phyloP scores from a whole-genome alignment of 2,888 invertebrate species.

The Heliconius erato region DNA sequence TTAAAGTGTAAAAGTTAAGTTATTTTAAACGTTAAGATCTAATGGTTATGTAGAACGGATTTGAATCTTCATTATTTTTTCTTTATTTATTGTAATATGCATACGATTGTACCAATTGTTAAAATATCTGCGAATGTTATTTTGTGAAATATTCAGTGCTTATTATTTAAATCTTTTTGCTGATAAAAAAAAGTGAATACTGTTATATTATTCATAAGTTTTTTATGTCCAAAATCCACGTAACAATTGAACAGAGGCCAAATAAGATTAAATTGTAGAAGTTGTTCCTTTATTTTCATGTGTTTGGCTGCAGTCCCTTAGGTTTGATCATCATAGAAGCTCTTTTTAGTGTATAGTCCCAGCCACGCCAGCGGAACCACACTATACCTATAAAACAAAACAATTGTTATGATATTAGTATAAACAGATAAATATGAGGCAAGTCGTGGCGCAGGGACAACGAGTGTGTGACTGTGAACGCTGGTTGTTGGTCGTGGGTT shows the following conservation, averaged over 20 bases:
- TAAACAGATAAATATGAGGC: too few relatives aligned
- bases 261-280: constrained; percentile 54
- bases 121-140: background rate
- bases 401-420: background rate
- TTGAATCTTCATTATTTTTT: background rate
- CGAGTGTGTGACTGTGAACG: too few relatives aligned
- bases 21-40: background rate
- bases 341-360: constrained; percentile 96
- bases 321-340: constrained; percentile 97
- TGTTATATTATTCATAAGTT: background rate
- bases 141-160: constrained; percentile 8
- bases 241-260: constrained; percentile 78
- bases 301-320: constrained; percentile 86
- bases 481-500: too few relatives aligned
- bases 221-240: constrained; percentile 67
- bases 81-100: background rate
- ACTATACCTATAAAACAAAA: constrained; percentile 89
- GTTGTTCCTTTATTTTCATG: constrained; percentile 65
- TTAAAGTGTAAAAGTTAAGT: background rate
- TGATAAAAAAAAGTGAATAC: background rate
- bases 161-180: background rate
- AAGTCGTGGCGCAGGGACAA: too few relatives aligned
- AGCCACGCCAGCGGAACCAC: constrained; percentile 98
- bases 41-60: background rate
- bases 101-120: background rate